Evolutionary conservation across 2,888 invertebrate species (phyloP).

Genomic region (Chymomyza fuscimana): DNA sequence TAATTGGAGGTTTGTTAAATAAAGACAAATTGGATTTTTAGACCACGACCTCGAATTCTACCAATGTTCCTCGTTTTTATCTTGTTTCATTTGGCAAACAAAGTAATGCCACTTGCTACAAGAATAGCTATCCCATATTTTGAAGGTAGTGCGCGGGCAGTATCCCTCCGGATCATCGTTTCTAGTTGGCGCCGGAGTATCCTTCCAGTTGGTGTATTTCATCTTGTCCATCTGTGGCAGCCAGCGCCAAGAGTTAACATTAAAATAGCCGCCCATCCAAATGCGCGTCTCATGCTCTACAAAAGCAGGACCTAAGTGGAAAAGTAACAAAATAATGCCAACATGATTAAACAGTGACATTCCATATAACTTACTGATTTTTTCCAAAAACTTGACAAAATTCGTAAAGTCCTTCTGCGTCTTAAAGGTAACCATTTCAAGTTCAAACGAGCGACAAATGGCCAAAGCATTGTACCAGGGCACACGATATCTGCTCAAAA

Average conservation of each 20-base stretch:
- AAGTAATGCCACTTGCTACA: slow-evolving; percentile 1
- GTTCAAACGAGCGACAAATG: slow-evolving; percentile 13
- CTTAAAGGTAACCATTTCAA: slow-evolving; percentile 5
- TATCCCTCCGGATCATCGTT: not conserved
- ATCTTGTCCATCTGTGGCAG: not conserved
- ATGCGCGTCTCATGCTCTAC: not conserved
- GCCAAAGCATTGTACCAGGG: slow-evolving; percentile 24
- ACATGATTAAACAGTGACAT: not conserved
- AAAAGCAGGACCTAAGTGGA: not conserved
- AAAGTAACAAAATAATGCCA: not conserved
- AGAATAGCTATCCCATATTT: not conserved
- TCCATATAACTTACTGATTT: not conserved
- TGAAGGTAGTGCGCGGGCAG: not conserved
- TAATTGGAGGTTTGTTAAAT: no score
- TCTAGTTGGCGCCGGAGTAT: not conserved
- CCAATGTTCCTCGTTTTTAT: not conserved
- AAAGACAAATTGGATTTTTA: no score
- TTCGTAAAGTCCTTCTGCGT: not conserved
- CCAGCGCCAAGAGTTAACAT: not conserved
- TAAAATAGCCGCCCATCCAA: not conserved
- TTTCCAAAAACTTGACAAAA: not conserved
- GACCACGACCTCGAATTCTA: no score
- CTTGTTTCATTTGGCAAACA: not conserved
- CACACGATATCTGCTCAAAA: not conserved
- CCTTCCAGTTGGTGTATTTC: not conserved